Conservation (phyloP, 2,797 vertebrate genomes). For the Amniataba percoides region DNA sequence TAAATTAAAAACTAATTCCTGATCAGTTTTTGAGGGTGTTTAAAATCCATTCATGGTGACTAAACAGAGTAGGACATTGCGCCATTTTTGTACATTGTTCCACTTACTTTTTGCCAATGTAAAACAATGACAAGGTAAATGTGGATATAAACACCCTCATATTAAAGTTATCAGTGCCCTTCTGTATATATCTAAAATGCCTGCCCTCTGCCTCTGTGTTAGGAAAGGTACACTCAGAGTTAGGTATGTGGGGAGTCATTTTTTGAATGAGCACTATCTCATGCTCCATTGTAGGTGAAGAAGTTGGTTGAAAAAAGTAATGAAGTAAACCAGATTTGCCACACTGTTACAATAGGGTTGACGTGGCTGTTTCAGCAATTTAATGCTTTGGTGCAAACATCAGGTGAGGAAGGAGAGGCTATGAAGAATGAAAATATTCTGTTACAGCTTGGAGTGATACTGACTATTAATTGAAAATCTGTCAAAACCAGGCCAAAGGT, state of each 20-base stretch:
- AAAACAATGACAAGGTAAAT: background rate
- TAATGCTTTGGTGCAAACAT: background rate
- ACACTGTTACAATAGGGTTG: background rate
- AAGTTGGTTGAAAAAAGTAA: background rate
- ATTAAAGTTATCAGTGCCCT: background rate
- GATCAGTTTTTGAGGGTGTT: background rate
- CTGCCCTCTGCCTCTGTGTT: background rate
- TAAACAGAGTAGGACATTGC: background rate
- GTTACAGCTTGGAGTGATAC: background rate
- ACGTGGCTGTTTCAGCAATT: background rate
- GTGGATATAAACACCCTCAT: background rate
- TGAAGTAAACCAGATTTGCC: background rate
- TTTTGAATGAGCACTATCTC: too few relatives aligned
- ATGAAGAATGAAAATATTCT: background rate
- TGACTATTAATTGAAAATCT: background rate
- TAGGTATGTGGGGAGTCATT: too few relatives aligned
- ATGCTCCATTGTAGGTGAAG: too few relatives aligned
- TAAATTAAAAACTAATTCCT: background rate
- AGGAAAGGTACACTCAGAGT: background rate
- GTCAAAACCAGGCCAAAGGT: background rate
- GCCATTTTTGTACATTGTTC: background rate
- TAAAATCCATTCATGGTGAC: background rate
- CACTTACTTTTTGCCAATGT: background rate
- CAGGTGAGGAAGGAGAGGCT: slow-evolving; percentile 1
- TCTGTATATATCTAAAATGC: too few relatives aligned